phyloP scores from a whole-genome alignment of 1,140 invertebrate species.

The Scaptomyza pallida region DNA sequence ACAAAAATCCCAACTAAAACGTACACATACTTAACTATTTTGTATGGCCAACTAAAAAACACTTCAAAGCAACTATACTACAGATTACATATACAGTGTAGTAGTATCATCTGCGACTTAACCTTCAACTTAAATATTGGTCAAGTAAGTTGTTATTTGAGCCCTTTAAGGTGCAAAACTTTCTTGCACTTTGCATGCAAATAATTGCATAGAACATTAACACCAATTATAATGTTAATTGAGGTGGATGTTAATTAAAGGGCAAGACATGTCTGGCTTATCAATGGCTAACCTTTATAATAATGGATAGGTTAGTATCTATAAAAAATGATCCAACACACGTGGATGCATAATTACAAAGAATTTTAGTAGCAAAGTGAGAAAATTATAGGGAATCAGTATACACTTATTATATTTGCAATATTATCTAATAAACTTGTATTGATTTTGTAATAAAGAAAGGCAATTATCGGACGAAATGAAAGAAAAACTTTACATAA shows the following conservation, averaged over 20 bases:
- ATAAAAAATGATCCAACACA: slow-evolving; percentile 7
- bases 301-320: slow-evolving; percentile 9
- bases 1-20: slow-evolving; percentile 50
- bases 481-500: background rate
- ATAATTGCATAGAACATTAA: background rate
- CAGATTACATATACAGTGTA: background rate
- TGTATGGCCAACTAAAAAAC: slow-evolving; percentile 29
- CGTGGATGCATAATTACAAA: background rate
- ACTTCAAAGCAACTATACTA: slow-evolving; percentile 23
- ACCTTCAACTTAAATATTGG: slow-evolving; percentile 59
- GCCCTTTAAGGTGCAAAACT: background rate
- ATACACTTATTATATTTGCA: background rate
- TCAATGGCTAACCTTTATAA: background rate
- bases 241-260: background rate
- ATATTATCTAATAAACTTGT: background rate
- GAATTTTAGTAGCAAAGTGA: background rate
- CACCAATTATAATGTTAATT: background rate
- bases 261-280: background rate
- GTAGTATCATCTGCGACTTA: slow-evolving; percentile 10
- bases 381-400: slow-evolving; percentile 16
- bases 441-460: slow-evolving; percentile 8
- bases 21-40: slow-evolving; percentile 16
- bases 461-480: slow-evolving; percentile 5
- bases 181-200: background rate
- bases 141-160: slow-evolving; percentile 9